Conservation (phyloP, 2,113 vertebrate species). For the Amazona guildingii region DNA sequence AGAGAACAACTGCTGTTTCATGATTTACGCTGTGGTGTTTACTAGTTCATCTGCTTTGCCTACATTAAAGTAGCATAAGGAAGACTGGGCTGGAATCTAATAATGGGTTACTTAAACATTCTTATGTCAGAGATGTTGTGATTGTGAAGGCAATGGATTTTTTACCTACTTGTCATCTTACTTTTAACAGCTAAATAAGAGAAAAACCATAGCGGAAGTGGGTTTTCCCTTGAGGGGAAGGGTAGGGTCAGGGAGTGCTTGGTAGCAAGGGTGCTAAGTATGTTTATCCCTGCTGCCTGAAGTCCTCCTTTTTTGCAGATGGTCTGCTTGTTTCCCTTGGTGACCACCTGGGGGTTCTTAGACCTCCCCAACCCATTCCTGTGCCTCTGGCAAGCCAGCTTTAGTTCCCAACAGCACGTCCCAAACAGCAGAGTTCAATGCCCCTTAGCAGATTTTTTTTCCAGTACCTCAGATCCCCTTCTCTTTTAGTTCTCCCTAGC, state of each 20-base stretch:
- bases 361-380: not conserved
- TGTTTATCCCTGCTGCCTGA: not conserved
- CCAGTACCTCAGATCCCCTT: not conserved
- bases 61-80: not conserved
- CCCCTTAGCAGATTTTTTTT: not conserved
- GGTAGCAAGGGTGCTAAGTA: not conserved
- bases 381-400: not conserved
- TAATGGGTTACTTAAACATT: not conserved
- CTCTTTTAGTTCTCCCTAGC: not conserved
- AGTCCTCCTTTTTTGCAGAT: not conserved
- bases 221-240: not conserved
- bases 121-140: not conserved
- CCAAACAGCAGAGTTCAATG: not conserved
- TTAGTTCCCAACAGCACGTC: not conserved
- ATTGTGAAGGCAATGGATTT: not conserved
- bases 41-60: not conserved
- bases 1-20: not conserved
- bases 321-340: not conserved
- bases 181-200: not conserved
- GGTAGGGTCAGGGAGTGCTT: not conserved
- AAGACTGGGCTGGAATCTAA: not conserved
- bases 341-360: accelerated
- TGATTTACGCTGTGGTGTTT: not conserved
- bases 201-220: not conserved
- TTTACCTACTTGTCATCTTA: not conserved